Conservation (phyloP, 2,888 invertebrate genomes). For the Amphipoea lucens region DNA sequence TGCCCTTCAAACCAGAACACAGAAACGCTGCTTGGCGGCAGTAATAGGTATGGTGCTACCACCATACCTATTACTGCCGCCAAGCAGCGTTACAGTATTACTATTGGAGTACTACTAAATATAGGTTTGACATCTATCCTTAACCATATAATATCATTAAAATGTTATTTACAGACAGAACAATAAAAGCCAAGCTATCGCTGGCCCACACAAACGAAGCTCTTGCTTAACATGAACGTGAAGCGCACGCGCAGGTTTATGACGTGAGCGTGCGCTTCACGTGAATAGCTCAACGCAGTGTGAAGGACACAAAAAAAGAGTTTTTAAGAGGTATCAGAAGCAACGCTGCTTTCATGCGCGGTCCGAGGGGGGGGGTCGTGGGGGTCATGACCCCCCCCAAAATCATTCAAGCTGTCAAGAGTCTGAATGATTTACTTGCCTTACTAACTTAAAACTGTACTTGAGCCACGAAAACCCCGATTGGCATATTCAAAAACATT, state of each 20-base stretch:
- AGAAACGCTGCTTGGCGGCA: not conserved
- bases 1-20: no score
- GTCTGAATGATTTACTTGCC: no score
- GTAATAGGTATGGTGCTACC: not conserved
- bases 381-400: no score
- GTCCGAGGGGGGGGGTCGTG: no score
- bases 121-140: not conserved
- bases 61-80: no score
- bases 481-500: no score
- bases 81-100: no score
- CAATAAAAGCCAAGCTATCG: no score
- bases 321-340: not conserved
- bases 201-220: not conserved
- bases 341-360: not conserved
- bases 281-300: not conserved
- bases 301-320: not conserved
- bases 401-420: no score
- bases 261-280: not conserved
- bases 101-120: not conserved
- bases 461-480: no score
- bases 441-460: no score
- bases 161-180: not conserved
- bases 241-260: slow-evolving; percentile 4
- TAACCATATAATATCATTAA: not conserved
- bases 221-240: not conserved